Conservation (phyloP, 2,888 invertebrate species). For the Drosophila aldrichi region DNA sequence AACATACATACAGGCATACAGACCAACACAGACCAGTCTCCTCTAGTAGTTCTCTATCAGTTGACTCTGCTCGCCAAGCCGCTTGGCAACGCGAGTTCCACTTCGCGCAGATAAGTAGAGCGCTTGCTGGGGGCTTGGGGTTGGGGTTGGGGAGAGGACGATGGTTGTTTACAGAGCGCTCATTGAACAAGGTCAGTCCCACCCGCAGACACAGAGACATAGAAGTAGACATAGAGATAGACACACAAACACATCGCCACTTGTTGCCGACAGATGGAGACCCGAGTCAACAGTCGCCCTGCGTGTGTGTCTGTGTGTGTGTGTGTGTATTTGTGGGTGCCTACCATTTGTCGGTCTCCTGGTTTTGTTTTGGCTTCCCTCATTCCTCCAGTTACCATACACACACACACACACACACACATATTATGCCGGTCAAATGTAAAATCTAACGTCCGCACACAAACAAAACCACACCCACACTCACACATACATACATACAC, state of each 20-base stretch:
- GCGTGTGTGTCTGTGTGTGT: neutral
- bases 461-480: constrained; percentile 33
- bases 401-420: constrained; percentile 14
- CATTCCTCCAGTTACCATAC: constrained; percentile 5
- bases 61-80: constrained; percentile 22
- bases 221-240: constrained; percentile 17
- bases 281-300: constrained; percentile 23
- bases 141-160: neutral
- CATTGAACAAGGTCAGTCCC: constrained; percentile 62
- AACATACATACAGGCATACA: constrained; percentile 17
- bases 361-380: constrained; percentile 6
- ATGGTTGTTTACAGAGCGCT: constrained; percentile 40
- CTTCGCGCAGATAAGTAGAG: constrained; percentile 36
- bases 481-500: neutral
- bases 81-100: constrained; percentile 53
- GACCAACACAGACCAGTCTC: constrained; percentile 11
- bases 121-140: neutral
- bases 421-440: constrained; percentile 73
- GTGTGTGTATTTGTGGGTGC: constrained; percentile 5
- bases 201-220: constrained; percentile 22
- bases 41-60: constrained; percentile 47
- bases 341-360: constrained; percentile 16
- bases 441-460: constrained; percentile 74
- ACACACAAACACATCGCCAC: constrained; percentile 39
- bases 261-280: constrained; percentile 42